A percentile compares a stretch with the other conserved stretches of the same genome.
phyloP scores from a whole-genome alignment of 2,888 invertebrate genomes.

The Eupithecia inturbata region DNA sequence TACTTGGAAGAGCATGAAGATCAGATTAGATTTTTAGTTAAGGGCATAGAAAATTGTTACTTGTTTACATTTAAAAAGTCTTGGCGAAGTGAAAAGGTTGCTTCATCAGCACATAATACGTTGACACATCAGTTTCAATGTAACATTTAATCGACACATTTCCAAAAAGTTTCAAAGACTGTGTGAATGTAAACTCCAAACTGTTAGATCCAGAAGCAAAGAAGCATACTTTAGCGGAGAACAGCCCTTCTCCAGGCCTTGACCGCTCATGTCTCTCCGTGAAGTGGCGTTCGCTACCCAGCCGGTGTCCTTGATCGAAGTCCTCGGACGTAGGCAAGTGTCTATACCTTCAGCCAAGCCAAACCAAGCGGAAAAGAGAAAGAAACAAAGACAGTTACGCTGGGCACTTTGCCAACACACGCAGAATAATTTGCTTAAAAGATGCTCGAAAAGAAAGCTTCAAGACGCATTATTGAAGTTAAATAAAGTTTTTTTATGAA shows the following conservation, averaged over 20 bases:
- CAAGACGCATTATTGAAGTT: neutral
- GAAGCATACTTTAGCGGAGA: slow-evolving; percentile 89
- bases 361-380: slow-evolving; percentile 76
- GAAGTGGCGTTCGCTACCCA: slow-evolving; percentile 89
- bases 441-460: neutral
- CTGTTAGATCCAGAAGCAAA: slow-evolving; percentile 50
- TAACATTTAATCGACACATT: neutral
- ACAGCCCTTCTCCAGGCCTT: slow-evolving; percentile 86
- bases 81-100: neutral
- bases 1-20: slow-evolving; percentile 17
- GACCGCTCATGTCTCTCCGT: slow-evolving; percentile 88
- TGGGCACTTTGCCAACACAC: slow-evolving; percentile 8
- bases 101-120: neutral
- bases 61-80: slow-evolving; percentile 17
- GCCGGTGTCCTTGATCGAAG: slow-evolving; percentile 88
- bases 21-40: slow-evolving; percentile 10
- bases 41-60: neutral
- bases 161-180: neutral
- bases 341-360: slow-evolving; percentile 86
- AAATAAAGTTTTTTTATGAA: neutral
- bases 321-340: slow-evolving; percentile 87
- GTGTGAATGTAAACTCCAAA: slow-evolving; percentile 9
- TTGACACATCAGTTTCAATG: neutral
- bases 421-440: neutral
- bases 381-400: slow-evolving; percentile 66